Evolutionary conservation across 2,888 invertebrate genomes (phyloP).

Genomic region (Baccha elongata): DNA sequence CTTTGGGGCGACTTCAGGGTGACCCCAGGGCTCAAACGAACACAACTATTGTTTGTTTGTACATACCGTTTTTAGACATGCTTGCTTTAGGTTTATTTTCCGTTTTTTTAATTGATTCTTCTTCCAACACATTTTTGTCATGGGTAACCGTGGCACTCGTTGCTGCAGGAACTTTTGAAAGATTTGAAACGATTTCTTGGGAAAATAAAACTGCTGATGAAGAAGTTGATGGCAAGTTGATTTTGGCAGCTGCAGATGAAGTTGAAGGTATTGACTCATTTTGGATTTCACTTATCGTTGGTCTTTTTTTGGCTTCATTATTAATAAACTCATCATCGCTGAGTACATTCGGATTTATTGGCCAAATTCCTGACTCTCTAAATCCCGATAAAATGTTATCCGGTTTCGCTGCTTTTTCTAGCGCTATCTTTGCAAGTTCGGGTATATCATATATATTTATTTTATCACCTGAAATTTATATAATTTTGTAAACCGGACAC

Average conservation of each 20-base stretch:
- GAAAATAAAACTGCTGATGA: no score
- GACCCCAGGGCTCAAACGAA: no score
- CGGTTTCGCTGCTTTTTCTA: not conserved
- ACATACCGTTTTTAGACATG: no score
- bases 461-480: not conserved
- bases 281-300: not conserved
- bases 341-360: not conserved
- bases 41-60: no score
- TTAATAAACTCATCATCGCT: not conserved
- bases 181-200: not conserved
- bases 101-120: not conserved
- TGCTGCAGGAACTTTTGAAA: not conserved
- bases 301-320: not conserved
- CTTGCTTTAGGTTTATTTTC: not conserved
- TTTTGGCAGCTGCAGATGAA: not conserved
- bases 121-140: not conserved
- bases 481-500: not conserved
- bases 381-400: not conserved
- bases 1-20: no score
- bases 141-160: not conserved
- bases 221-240: no score
- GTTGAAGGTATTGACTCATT: not conserved
- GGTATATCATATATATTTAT: conserved; percentile 72
- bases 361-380: not conserved
- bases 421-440: conserved; percentile 61